phyloP scores from a whole-genome alignment of 2,113 vertebrate species.

The Sterrhoptilus dennistouni region DNA sequence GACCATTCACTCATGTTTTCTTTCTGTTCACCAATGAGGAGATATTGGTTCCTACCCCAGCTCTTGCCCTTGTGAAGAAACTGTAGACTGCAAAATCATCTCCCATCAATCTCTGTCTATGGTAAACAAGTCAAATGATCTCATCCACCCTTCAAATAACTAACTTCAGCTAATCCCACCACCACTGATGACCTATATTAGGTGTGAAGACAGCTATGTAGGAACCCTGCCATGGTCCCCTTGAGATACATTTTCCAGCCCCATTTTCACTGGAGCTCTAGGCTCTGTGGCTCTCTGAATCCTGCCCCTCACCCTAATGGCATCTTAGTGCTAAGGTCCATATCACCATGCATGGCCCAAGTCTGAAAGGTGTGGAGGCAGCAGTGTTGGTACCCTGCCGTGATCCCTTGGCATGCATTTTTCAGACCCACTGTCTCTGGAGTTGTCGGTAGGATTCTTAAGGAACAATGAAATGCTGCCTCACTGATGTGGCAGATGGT shows the following conservation, averaged over 20 bases:
- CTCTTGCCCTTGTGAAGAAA: not conserved
- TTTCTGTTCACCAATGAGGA: not conserved
- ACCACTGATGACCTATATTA: not conserved
- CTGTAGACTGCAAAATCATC: not conserved
- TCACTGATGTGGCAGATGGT: constrained; percentile 67
- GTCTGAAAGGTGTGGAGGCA: not conserved
- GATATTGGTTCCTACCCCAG: too few species aligned
- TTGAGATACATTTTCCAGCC: not conserved
- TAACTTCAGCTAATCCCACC: not conserved
- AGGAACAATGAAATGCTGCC: constrained; percentile 15
- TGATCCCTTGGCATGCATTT: not conserved
- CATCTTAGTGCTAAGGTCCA: not conserved
- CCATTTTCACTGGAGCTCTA: not conserved
- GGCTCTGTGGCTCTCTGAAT: not conserved
- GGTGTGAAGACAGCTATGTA: not conserved
- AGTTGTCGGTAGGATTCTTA: not conserved
- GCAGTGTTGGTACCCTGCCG: not conserved
- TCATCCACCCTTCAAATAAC: not conserved
- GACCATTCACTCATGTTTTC: not conserved
- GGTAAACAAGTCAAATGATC: not conserved
- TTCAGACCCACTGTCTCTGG: not conserved
- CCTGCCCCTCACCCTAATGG: not conserved
- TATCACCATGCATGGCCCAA: not conserved
- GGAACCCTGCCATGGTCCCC: not conserved
- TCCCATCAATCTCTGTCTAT: not conserved